Evolutionary conservation across 1,140 invertebrate species (phyloP).

Genomic region (Papilio glaucus): DNA sequence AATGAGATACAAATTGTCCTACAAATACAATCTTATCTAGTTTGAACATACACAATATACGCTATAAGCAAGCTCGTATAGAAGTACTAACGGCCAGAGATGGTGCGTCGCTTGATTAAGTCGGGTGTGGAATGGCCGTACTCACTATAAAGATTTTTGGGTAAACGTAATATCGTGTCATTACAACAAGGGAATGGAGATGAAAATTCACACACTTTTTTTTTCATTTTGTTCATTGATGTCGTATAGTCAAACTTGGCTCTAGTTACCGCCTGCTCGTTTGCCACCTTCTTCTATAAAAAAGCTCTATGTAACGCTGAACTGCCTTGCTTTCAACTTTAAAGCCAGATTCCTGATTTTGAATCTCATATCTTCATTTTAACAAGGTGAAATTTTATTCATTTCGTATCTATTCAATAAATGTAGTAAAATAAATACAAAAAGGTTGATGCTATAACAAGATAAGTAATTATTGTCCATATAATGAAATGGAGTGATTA

Average conservation of each 20-base stretch:
- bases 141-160: slow-evolving; percentile 69
- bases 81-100: slow-evolving; percentile 48
- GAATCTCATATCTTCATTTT: no score
- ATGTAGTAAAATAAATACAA: no score
- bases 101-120: slow-evolving; percentile 60
- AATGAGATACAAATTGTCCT: slow-evolving; percentile 42
- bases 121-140: slow-evolving; percentile 47
- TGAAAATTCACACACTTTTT: slow-evolving; percentile 19
- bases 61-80: slow-evolving; percentile 39
- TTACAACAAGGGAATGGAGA: slow-evolving; percentile 68
- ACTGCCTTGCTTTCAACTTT: no score
- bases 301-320: no score
- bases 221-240: slow-evolving; percentile 22
- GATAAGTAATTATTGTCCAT: not conserved
- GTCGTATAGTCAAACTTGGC: not conserved
- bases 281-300: no score
- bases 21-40: slow-evolving; percentile 44
- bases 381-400: no score
- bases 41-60: slow-evolving; percentile 47
- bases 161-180: slow-evolving; percentile 74
- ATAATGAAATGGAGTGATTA: slow-evolving; percentile 23
- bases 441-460: no score
- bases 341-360: no score
- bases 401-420: no score
- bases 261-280: no score